These are phyloP conservation scores for Meliscaeva auricollis DNA, from an alignment of 2,888 invertebrate genomes.

Conservation along the genomic window DNA sequence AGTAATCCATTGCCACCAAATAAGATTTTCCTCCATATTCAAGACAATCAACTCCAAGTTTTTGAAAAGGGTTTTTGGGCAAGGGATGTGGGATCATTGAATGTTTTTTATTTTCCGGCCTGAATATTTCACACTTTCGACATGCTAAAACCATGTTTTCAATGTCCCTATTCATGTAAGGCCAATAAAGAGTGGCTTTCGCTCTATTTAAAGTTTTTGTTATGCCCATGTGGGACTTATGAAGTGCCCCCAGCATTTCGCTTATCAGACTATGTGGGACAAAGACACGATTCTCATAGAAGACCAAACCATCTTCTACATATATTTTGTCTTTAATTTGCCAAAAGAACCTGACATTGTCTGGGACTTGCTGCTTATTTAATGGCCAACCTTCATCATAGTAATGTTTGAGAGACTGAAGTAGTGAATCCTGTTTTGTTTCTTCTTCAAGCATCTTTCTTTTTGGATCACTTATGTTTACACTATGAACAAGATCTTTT, in stretches of 20 bases:
- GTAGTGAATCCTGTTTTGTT: not conserved
- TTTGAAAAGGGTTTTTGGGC: conserved; percentile 16
- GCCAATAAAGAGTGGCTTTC: conserved; percentile 34
- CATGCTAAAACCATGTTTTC: conserved; percentile 35
- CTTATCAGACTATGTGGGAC: not conserved
- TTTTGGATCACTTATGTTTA: conserved; percentile 1
- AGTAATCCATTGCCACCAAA: too few species aligned
- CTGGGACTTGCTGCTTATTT: not conserved
- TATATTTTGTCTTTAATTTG: conserved; percentile 19
- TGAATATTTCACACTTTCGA: conserved; percentile 33
- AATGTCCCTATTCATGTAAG: conserved; percentile 24
- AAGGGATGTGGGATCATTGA: conserved; percentile 11
- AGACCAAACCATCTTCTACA: too few species aligned
- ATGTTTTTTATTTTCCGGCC: conserved; percentile 35
- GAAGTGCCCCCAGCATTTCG: conserved; percentile 24
- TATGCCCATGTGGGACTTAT: conserved; percentile 51
- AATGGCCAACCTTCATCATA: conserved; percentile 2
- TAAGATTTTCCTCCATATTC: too few species aligned
- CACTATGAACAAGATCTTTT: not conserved
- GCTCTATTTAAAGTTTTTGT: conserved; percentile 43
- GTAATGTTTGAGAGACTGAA: not conserved
- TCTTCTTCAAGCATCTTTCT: not conserved
- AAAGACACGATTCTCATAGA: too few species aligned
- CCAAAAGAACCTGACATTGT: conserved; percentile 9
- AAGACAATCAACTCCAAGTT: too few species aligned